Conservation (phyloP, 1,140 invertebrate species). For the Platorchestia sp. region DNA sequence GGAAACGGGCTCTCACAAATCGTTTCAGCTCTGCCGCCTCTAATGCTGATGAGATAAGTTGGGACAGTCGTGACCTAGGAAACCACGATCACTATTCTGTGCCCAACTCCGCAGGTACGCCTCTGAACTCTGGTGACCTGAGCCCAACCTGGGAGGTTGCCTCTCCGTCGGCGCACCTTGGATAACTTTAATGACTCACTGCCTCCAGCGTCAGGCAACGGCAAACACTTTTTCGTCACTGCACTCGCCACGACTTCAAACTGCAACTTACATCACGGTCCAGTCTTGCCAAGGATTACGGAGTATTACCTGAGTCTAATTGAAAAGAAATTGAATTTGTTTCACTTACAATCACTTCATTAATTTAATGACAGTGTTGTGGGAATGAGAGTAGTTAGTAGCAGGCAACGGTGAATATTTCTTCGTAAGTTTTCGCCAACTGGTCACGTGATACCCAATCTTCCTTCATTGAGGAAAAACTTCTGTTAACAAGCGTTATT, state of each 20-base stretch:
- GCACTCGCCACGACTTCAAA: not conserved
- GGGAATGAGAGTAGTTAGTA: not conserved
- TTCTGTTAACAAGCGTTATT: not conserved
- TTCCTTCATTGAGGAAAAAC: not conserved
- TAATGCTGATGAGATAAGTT: not conserved
- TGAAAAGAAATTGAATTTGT: not conserved
- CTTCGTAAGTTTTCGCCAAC: not conserved
- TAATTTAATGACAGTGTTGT: not conserved
- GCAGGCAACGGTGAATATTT: not conserved
- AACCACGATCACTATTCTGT: not conserved
- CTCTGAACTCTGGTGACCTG: slow-evolving; percentile 10
- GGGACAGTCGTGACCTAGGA: slow-evolving; percentile 35
- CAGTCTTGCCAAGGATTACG: not conserved
- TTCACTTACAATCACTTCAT: not conserved
- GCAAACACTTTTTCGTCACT: not conserved
- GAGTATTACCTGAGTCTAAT: not conserved
- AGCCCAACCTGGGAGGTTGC: not conserved
- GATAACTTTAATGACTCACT: not conserved
- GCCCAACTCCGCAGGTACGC: not conserved
- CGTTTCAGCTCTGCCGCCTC: not conserved
- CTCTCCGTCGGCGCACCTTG: not conserved
- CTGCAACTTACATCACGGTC: not conserved
- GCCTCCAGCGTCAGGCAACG: not conserved
- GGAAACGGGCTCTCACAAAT: not conserved
- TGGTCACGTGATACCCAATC: not conserved